Conservation (phyloP, 2,797 vertebrate species). For the Scolopax bukidnonensis region DNA sequence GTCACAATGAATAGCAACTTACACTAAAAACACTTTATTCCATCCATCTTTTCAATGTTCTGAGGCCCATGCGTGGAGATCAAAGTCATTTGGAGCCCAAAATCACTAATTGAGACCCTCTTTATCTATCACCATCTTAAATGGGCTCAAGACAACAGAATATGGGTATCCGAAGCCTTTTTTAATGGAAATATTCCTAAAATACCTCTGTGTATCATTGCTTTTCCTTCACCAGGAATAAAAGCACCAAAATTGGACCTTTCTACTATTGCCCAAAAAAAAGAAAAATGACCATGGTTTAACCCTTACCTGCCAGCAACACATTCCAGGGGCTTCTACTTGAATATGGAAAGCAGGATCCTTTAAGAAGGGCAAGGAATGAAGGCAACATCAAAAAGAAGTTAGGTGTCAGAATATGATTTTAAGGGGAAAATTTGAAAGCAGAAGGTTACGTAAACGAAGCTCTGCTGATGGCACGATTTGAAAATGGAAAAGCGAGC, state of each 20-base stretch:
- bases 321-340: slow-evolving; percentile 58
- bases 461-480: background rate
- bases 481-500: background rate
- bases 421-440: background rate
- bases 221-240: background rate
- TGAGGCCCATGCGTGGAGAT: background rate
- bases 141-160: background rate
- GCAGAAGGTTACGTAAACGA: background rate
- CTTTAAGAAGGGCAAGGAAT: slow-evolving; percentile 49
- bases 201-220: background rate
- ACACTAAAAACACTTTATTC: background rate
- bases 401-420: slow-evolving; percentile 47
- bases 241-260: background rate
- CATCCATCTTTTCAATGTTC: background rate
- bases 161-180: background rate
- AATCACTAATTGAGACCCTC: background rate
- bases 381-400: slow-evolving; percentile 63
- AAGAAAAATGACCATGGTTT: background rate
- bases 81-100: background rate
- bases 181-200: background rate
- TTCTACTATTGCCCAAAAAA: background rate
- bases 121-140: background rate
- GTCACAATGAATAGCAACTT: background rate
- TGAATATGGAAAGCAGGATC: slow-evolving; percentile 57
- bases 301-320: slow-evolving; percentile 64